Base-by-base conservation (phyloP, 1,140 invertebrate genomes). In the Atta cephalotes region DNA sequence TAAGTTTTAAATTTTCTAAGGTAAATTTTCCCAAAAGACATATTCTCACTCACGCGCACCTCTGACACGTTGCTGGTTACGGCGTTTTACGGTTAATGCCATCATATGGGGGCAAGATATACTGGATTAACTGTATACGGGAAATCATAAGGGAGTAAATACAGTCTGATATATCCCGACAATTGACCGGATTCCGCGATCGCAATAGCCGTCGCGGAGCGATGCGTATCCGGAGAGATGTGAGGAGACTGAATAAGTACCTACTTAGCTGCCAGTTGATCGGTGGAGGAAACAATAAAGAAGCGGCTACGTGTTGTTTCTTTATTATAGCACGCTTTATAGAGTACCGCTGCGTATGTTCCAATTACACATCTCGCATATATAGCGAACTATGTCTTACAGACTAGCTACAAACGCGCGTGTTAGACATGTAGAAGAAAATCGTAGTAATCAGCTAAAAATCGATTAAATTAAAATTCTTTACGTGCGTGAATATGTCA, bases 101-200 rank as follows among this genome's bases (percentile, higher is more conserved):
- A n/a, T 28, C 28, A 9, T 53, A 12, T 9, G 39, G 35, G 56
- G 21, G 51, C 53, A 58, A 60, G 21, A 7, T 68, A 12, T 39
- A 49, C 66, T 21, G 53, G 70, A 84, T 76, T 84, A 84, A 84
- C 80, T 72, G 70, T 51, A 51, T 80, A 68, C 63, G 78, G 63
- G 31, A 80, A 56, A 49, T 80, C 49, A 80, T 68, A 68, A 68
- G 63, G 49, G 63, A 68, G 49, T 21, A 66, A 56, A 68, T 68
- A 56, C 7, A 31, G 68, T 79, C 56, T 71, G 77, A 89, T 80
- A 70, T 60, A 18, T 82, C 84, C 63, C 80, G 81, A 53, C 35
- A 63, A 85, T 35, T 74, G 87, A 89, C 65, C 65, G 88, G 85
- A 90, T 87, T 89, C 85, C 89, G 62, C 72, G 72, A 53, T 81